Evolutionary conservation across 1,140 invertebrate species (phyloP).

Genomic region (Ceratosolen fusciceps): DNA sequence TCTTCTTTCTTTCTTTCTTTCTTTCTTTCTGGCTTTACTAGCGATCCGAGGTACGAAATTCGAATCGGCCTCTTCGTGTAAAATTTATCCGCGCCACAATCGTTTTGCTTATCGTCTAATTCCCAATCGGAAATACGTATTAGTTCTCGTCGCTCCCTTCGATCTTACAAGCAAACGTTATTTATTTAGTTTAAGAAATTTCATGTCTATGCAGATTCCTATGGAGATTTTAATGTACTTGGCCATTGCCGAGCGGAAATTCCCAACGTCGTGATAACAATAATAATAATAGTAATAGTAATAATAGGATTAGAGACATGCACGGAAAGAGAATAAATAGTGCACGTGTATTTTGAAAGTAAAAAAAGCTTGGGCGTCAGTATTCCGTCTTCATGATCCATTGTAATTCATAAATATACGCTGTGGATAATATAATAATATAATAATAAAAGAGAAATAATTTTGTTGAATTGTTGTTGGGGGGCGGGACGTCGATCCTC

Average conservation of each 20-base stretch:
- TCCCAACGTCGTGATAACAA: not conserved
- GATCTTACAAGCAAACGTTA: not conserved
- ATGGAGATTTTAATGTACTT: not conserved
- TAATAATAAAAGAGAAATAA: conserved; percentile 53
- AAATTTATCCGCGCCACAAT: conserved; percentile 16
- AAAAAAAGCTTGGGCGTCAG: conserved; percentile 66
- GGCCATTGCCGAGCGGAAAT: not conserved
- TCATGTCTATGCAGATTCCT: conserved; percentile 47
- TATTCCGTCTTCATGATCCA: conserved; percentile 63
- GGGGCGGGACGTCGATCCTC: conserved; percentile 51
- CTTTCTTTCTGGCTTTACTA: conserved; percentile 24
- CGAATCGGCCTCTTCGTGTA: conserved; percentile 34
- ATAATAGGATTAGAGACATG: conserved; percentile 30
- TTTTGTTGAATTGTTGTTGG: conserved; percentile 58
- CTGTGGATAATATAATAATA: conserved; percentile 52
- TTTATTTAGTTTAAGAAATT: conserved; percentile 29
- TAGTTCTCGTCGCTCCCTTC: conserved; percentile 5
- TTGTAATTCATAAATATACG: conserved; percentile 47
- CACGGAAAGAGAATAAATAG: conserved; percentile 60
- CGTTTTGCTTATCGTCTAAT: conserved; percentile 30
- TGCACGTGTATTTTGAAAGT: conserved; percentile 55
- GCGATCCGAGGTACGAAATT: conserved; percentile 34
- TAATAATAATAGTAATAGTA: not conserved
- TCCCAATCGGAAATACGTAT: conserved; percentile 20
- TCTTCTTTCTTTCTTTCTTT: too few species aligned